Base-by-base conservation (phyloP, 2,113 vertebrate genomes). In the Ranitomeya imitator region DNA sequence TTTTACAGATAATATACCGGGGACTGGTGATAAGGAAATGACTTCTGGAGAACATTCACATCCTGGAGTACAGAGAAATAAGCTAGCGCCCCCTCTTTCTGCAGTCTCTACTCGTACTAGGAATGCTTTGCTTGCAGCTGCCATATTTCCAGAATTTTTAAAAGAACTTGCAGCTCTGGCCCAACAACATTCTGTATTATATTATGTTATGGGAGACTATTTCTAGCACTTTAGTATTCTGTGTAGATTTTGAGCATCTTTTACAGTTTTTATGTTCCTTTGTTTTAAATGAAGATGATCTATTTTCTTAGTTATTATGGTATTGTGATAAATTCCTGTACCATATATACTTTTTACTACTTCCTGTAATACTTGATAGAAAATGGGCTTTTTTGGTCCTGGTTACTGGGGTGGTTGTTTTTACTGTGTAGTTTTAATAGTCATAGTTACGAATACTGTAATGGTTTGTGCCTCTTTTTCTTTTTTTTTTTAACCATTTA, bases 101-200 rank as follows among this genome's bases (percentile, higher is more conserved):
- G 91, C 93, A 91, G 93, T 93, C 88, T 95, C 97, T 11, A 91
- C 90, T 3, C 92, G 95, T 0, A 94, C 95, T 90, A 95, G 93
- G 91, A 98, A 97, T 0, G 94, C 96, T 0, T 93, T 97, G 57
- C 96, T 98, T 0, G 97, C 96, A 2, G 96, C 97, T 1, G 96
- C 98, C 89, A 96, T 99, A 52, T 99, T 97, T 93, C 96, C 97
- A 0, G 98, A 99, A 94, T 99, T 99, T 93, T 95, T 99, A 84
- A 99, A 99, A 94, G 98, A 99, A 88, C 94, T 99, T 93, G 97
- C 98, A 0, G 97, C 98, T 85, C 93, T 99, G 73, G 96, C 97
- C 61, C 98, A 99, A 91, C 98, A 99, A 90, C 98, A 99, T 95
- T 97, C 97, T 88, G 95, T 99, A 90, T 93, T 98, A 80, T 97